A percentile compares a stretch with the other conserved stretches of the same genome.
These are phyloP conservation scores for Berghia stephanieae DNA, from an alignment of 1,140 invertebrate species.

Conservation along the genomic window DNA sequence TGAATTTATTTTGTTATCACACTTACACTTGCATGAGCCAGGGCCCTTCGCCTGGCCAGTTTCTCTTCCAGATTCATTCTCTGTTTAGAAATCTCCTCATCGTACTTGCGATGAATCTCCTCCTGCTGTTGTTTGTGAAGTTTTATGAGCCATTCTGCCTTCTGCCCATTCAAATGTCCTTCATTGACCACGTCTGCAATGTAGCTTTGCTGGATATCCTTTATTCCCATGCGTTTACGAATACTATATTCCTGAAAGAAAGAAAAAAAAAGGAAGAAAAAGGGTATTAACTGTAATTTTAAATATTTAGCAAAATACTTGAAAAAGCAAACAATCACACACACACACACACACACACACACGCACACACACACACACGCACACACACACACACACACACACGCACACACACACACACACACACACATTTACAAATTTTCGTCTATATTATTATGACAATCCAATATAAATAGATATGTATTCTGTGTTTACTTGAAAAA, in stretches of 20 bases:
- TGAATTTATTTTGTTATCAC: no score
- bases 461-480: no score
- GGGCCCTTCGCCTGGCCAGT: slow-evolving; percentile 51
- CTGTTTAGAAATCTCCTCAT: slow-evolving; percentile 63
- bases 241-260: slow-evolving; percentile 58
- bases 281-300: neutral
- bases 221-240: slow-evolving; percentile 55
- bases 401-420: no score
- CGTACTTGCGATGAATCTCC: slow-evolving; percentile 55
- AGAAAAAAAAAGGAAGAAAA: slow-evolving; percentile 8
- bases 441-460: no score
- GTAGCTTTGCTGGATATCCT: slow-evolving; percentile 53
- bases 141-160: slow-evolving; percentile 62
- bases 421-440: no score
- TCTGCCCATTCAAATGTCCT: slow-evolving; percentile 50
- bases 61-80: slow-evolving; percentile 63
- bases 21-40: slow-evolving; percentile 58
- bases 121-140: slow-evolving; percentile 58
- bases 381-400: no score
- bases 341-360: slow-evolving; percentile 21
- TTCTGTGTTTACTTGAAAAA: no score
- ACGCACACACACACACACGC: slow-evolving; percentile 6
- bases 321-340: neutral
- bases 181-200: slow-evolving; percentile 45
- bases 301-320: neutral